A percentile compares a stretch with the other conserved stretches of the same genome.
Conservation (phyloP, 2,888 invertebrate species). For the Rhingia campestris region DNA sequence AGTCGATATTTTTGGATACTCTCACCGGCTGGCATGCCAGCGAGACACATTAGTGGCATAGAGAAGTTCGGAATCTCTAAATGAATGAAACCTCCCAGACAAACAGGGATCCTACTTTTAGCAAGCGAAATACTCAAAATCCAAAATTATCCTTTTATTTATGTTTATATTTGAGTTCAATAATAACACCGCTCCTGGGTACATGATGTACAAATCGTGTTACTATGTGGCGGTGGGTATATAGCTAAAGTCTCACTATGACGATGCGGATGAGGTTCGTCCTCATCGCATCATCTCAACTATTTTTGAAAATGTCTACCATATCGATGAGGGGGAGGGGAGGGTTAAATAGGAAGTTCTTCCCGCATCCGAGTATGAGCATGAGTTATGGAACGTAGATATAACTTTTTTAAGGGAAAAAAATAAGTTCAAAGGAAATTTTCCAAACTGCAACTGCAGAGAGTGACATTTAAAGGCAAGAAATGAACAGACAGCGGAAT, state of each 20-base stretch:
- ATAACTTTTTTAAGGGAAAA: conserved; percentile 13
- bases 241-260: conserved; percentile 33
- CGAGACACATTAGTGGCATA: conserved; percentile 36
- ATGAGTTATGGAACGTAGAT: conserved; percentile 36
- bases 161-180: conserved; percentile 70
- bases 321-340: not conserved
- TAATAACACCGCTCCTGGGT: conserved; percentile 64
- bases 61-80: conserved; percentile 58
- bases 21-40: not conserved
- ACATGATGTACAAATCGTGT: conserved; percentile 41
- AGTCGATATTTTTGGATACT: conserved; percentile 73
- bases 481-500: not conserved
- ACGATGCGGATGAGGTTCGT: conserved; percentile 45
- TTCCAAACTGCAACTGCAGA: not conserved
- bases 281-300: conserved; percentile 39
- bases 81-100: conserved; percentile 53
- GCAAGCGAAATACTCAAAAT: conserved; percentile 68
- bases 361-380: not conserved
- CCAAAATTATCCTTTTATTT: conserved; percentile 74
- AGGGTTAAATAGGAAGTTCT: conserved; percentile 60
- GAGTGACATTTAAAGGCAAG: conserved; percentile 7
- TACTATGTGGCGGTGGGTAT: conserved; percentile 16
- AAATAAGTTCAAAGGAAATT: not conserved
- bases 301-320: conserved; percentile 28
- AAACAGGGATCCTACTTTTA: conserved; percentile 70